These are phyloP conservation scores for Callyntrura guangdongensis DNA, from an alignment of 2,888 invertebrate genomes.

Conservation along the genomic window DNA sequence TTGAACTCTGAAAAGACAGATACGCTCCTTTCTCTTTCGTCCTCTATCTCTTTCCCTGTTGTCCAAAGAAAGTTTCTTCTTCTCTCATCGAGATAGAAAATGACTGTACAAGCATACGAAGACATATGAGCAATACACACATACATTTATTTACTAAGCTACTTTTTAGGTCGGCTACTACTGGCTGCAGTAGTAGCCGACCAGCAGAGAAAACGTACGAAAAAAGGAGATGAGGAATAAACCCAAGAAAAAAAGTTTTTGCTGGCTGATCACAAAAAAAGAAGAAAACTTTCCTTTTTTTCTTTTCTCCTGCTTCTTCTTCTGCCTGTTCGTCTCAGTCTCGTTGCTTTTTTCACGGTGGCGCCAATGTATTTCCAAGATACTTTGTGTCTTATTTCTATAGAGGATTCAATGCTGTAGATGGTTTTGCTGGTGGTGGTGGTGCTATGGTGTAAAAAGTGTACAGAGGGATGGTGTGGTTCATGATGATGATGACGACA, in stretches of 20 bases:
- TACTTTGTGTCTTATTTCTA: slow-evolving; percentile 16
- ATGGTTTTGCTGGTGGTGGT: neutral
- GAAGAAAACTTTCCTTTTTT: slow-evolving; percentile 24
- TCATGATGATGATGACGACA: neutral
- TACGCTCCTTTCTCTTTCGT: neutral
- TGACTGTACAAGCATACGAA: slow-evolving; percentile 30
- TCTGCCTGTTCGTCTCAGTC: slow-evolving; percentile 7
- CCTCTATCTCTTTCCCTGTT: neutral
- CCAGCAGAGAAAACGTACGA: neutral
- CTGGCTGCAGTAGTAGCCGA: neutral
- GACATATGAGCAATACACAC: slow-evolving; percentile 14
- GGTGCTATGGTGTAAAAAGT: slow-evolving; percentile 9
- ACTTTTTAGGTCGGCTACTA: no score
- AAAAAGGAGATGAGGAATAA: slow-evolving; percentile 16
- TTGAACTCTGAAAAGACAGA: neutral
- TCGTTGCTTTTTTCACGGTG: slow-evolving; percentile 50
- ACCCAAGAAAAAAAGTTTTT: slow-evolving; percentile 33
- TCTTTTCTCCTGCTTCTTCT: slow-evolving; percentile 41
- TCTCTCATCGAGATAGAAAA: slow-evolving; percentile 39
- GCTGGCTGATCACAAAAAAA: slow-evolving; percentile 43
- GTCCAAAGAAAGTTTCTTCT: slow-evolving; percentile 8
- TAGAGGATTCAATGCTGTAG: neutral
- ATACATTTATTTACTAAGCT: neutral
- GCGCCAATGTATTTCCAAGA: slow-evolving; percentile 64
- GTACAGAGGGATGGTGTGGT: slow-evolving; percentile 15